phyloP scores from a whole-genome alignment of 2,113 vertebrate genomes.

The Cricetomys ansorgei region DNA sequence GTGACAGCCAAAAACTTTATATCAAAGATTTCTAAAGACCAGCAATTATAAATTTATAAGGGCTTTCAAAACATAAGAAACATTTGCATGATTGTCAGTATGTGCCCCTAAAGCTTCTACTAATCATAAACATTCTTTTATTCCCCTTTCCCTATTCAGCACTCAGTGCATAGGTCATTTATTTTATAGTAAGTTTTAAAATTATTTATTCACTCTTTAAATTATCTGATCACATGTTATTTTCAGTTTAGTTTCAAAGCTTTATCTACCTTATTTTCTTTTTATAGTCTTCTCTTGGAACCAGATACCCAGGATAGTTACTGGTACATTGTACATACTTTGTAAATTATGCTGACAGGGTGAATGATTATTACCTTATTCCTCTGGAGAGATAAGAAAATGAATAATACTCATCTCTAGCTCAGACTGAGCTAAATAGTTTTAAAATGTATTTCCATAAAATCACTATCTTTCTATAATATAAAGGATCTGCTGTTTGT shows the following conservation, averaged over 20 bases:
- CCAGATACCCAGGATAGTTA: neutral
- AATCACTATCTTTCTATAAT: neutral
- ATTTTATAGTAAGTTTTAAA: neutral
- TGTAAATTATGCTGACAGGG: neutral
- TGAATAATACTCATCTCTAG: neutral
- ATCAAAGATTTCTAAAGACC: neutral
- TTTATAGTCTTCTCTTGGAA: neutral
- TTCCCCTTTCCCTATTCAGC: neutral
- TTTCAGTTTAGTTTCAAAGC: neutral
- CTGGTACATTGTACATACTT: neutral
- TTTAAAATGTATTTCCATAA: neutral
- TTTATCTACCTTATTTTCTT: neutral
- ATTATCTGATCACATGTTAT: neutral
- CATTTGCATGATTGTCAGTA: neutral
- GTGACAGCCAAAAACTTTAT: neutral
- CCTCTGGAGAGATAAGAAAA: fast-evolving
- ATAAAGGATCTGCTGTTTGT: neutral
- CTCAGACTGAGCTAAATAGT: neutral
- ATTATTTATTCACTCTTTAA: neutral
- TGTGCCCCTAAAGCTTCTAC: neutral
- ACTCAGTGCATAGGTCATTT: neutral
- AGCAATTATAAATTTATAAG: neutral
- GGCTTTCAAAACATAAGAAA: neutral
- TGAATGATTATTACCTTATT: neutral
- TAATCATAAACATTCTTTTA: neutral